Percentiles rank a stretch among this genome's conserved stretches.
Evolutionary conservation across 2,888 invertebrate genomes (phyloP).

Genomic region (Lordiphosa fenestrarum): DNA sequence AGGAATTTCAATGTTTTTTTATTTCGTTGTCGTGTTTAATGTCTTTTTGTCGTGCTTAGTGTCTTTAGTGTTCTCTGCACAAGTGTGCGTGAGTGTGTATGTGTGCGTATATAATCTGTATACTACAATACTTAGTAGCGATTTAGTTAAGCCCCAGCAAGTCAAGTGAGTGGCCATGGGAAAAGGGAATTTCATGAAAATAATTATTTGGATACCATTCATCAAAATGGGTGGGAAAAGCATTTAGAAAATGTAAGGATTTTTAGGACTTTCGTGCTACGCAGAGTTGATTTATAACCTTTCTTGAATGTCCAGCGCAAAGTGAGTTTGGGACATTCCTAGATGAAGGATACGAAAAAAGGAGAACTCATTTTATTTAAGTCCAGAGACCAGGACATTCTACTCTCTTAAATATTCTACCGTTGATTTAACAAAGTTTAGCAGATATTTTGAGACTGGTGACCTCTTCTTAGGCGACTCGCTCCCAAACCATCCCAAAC

Average conservation of each 20-base stretch:
- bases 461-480: too few relatives aligned
- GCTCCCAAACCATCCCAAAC: too few relatives aligned
- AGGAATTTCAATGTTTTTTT: conserved; percentile 79
- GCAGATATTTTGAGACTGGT: too few relatives aligned
- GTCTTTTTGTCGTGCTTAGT: conserved; percentile 79
- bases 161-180: conserved; percentile 35
- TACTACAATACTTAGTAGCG: conserved; percentile 61
- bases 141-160: conserved; percentile 32
- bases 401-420: neutral
- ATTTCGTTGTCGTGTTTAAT: conserved; percentile 79
- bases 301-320: too few relatives aligned
- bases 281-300: too few relatives aligned
- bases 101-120: conserved; percentile 62
- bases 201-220: conserved; percentile 5
- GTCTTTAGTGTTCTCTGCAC: conserved; percentile 61
- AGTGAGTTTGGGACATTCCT: too few relatives aligned
- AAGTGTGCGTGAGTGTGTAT: conserved; percentile 25
- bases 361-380: neutral
- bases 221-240: conserved; percentile 3
- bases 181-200: conserved; percentile 19
- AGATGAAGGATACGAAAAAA: conserved; percentile 2
- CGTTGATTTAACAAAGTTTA: too few relatives aligned
- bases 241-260: too few relatives aligned
- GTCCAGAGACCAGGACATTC: neutral
- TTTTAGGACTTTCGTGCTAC: too few relatives aligned